phyloP scores from a whole-genome alignment of 2,888 invertebrate genomes.

The Megamerina dolium region DNA sequence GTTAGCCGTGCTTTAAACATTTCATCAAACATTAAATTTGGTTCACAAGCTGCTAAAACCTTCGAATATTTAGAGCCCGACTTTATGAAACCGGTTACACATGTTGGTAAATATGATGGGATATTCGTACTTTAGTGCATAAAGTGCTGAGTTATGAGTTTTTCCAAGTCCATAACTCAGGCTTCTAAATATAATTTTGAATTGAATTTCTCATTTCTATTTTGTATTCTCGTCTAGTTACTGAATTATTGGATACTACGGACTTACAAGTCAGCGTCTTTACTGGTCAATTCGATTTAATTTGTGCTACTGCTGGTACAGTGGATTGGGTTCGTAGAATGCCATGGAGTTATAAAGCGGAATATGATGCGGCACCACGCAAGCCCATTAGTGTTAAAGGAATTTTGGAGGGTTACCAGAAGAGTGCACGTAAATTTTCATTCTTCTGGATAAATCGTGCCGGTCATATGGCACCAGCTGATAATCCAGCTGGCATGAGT shows the following conservation, averaged over 20 bases:
- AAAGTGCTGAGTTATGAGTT: no score
- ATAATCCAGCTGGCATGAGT: conserved; percentile 66
- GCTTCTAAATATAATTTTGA: no score
- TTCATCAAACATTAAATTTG: conserved; percentile 61
- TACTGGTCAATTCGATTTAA: conserved; percentile 77
- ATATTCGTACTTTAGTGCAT: no score
- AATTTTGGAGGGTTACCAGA: conserved; percentile 66
- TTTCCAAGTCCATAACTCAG: no score
- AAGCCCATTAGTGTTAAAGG: conserved; percentile 56
- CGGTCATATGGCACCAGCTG: conserved; percentile 56
- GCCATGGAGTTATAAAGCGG: conserved; percentile 57
- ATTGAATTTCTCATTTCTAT: no score
- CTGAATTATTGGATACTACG: conserved; percentile 62
- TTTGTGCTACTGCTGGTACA: conserved; percentile 74
- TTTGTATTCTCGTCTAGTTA: conserved; percentile 53
- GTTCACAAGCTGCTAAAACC: conserved; percentile 56
- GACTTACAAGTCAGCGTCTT: conserved; percentile 63
- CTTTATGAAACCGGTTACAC: conserved; percentile 76
- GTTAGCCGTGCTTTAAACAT: conserved; percentile 64
- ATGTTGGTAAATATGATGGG: conserved; percentile 53
- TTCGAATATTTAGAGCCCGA: conserved; percentile 58
- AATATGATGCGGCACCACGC: conserved; percentile 56
- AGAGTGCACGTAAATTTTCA: conserved; percentile 52
- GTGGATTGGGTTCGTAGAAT: conserved; percentile 69
- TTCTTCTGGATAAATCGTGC: conserved; percentile 48